A percentile compares a stretch with the other conserved stretches of the same genome.
phyloP scores from a whole-genome alignment of 2,888 invertebrate genomes.

The Brassicogethes aeneus region DNA sequence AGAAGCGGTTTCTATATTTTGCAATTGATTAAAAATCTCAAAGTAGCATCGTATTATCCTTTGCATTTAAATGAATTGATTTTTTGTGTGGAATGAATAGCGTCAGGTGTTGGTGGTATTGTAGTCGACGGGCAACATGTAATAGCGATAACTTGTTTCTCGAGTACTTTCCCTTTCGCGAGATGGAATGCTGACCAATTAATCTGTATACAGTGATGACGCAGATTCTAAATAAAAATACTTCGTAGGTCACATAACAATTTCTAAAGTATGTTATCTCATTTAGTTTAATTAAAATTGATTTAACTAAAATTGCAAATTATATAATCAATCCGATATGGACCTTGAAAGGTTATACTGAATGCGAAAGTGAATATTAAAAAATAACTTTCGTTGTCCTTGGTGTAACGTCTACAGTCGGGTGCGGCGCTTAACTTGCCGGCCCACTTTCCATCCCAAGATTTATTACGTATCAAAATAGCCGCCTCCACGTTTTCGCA shows the following conservation, averaged over 20 bases:
- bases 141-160: conserved; percentile 16
- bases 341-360: conserved; percentile 29
- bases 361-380: conserved; percentile 32
- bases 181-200: conserved; percentile 24
- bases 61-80: too few species aligned
- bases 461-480: conserved; percentile 8
- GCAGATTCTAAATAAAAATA: neutral
- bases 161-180: conserved; percentile 28
- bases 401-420: conserved; percentile 27
- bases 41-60: too few species aligned
- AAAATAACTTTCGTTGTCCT: conserved; percentile 38
- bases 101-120: too few species aligned
- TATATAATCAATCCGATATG: neutral
- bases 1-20: too few species aligned
- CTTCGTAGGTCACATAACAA: too few species aligned
- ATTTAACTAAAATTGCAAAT: too few species aligned
- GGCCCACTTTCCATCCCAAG: conserved; percentile 30
- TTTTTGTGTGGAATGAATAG: too few species aligned
- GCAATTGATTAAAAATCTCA: too few species aligned
- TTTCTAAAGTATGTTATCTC: too few species aligned
- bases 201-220: conserved; percentile 13
- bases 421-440: conserved; percentile 24
- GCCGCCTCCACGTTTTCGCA: conserved; percentile 20
- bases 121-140: too few species aligned
- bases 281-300: too few species aligned